Evolutionary conservation across 2,888 invertebrate genomes (phyloP), one percentile per base, ranked within the genome.

Genomic region (Sisyra nigra): DNA sequence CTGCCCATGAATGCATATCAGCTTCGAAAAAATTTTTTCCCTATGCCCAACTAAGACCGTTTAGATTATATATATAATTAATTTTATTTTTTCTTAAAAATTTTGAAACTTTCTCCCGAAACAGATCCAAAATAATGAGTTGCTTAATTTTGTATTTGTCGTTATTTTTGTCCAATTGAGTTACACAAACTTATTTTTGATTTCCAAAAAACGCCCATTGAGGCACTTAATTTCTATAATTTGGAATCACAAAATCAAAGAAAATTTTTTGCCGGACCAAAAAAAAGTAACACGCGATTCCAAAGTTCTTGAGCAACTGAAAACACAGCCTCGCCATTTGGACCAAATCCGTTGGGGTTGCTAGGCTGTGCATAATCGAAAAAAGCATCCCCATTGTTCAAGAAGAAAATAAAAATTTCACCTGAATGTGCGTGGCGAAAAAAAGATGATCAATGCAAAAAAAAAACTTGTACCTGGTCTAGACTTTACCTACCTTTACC

Each of bases 241-340:
- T 24, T 24, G 24, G 24, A 24, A 24, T 24, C 24, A 24, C 24
- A 7, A 24, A 5, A 24, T 7, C 3, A 24, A 24, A 24, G 7
- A 33, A 33, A 13, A n/a, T 6, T 33, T 5, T 13, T 13, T 6
- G 14, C 33, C 5, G 33, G 9, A 3, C 11, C 33, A n/a, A 33
- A 33, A 33, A 33, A 13, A 33, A 33, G 9, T 9, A 33, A 33
- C 33, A 14, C 33, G 11, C 37, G 19, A 37, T 37, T 37, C 37
- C 37, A 37, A 18, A 37, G 37, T 37, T 37, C 11, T 3, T 9
- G 11, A 37, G 37, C 37, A 37, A 37, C 37, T 37, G 19, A 37
- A 37, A 37, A n/a, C n/a, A n/a, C 11, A 15, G n/a, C 14, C 24
- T 24, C 24, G 24, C 24, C 24, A 33, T 33, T 33, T 14, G 14